phyloP scores from a whole-genome alignment of 2,113 vertebrate genomes.

The Dicentrarchus labrax region DNA sequence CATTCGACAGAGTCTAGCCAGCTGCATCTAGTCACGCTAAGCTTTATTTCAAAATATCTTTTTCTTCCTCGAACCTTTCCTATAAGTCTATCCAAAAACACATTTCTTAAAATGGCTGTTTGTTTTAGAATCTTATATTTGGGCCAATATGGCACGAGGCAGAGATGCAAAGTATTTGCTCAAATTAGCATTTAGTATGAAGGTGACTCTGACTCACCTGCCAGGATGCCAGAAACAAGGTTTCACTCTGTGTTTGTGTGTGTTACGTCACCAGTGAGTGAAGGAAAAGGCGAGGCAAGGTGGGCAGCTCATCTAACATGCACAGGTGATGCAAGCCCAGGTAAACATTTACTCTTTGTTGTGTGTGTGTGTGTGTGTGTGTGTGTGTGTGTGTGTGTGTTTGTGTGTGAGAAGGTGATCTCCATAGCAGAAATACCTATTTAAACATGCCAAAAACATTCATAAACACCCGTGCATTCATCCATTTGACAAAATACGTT shows the following conservation, averaged over 20 bases:
- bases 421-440: background rate
- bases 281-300: constrained; percentile 53
- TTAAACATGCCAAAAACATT: constrained; percentile 27
- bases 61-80: too few species aligned
- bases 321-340: constrained; percentile 59
- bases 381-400: background rate
- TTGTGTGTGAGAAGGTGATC: background rate
- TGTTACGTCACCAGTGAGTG: constrained; percentile 23
- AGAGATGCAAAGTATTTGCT: background rate
- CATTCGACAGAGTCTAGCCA: too few species aligned
- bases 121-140: too few species aligned
- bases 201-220: constrained; percentile 30
- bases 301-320: constrained; percentile 35
- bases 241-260: background rate
- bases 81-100: too few species aligned
- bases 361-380: background rate
- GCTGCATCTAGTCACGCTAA: too few species aligned
- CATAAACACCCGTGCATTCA: constrained; percentile 21
- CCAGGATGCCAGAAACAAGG: background rate
- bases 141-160: too few species aligned
- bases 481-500: constrained; percentile 19
- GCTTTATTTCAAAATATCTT: too few species aligned
- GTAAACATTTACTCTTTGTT: constrained; percentile 46
- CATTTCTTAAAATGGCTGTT: too few species aligned
- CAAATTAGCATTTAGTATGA: background rate